Conservation (phyloP, 2,888 invertebrate species). For the Priocnemis perturbator region DNA sequence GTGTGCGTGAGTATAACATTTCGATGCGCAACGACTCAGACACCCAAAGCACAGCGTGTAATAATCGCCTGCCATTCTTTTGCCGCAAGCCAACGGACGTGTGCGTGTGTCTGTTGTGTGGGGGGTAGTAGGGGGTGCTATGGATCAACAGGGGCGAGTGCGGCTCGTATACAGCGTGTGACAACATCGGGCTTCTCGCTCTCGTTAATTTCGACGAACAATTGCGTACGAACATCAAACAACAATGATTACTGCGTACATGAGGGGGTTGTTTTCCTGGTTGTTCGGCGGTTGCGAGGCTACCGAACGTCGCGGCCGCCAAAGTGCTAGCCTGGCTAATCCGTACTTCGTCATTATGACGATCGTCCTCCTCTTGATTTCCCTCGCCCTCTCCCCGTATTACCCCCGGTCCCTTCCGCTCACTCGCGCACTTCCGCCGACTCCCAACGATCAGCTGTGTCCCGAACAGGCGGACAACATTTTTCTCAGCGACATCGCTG, state of each 20-base stretch:
- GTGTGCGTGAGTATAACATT: too few species aligned
- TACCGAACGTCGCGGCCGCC: conserved; percentile 70
- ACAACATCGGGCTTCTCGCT: not conserved
- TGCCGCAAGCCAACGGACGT: too few species aligned
- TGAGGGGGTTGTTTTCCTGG: conserved; percentile 74
- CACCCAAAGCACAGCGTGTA: conserved; percentile 44
- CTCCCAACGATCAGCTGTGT: not conserved
- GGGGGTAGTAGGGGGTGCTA: too few species aligned
- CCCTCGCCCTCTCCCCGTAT: conserved; percentile 17
- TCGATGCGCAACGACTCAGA: conserved; percentile 27
- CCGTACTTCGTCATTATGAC: conserved; percentile 72
- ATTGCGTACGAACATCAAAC: too few species aligned
- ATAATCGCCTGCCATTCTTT: not conserved
- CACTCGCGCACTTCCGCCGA: conserved; percentile 6
- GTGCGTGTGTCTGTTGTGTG: too few species aligned
- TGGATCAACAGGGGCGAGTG: too few species aligned
- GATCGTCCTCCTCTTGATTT: conserved; percentile 7
- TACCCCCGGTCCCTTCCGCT: not conserved
- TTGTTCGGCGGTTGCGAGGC: conserved; percentile 68
- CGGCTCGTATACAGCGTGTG: too few species aligned
- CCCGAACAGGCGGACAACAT: not conserved
- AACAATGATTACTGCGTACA: conserved; percentile 62
- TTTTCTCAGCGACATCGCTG: not conserved
- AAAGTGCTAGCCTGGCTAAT: conserved; percentile 69
- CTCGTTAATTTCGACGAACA: not conserved